Evolutionary conservation across 2,113 vertebrate genomes (phyloP).

Genomic region (Eubucco bourcierii): DNA sequence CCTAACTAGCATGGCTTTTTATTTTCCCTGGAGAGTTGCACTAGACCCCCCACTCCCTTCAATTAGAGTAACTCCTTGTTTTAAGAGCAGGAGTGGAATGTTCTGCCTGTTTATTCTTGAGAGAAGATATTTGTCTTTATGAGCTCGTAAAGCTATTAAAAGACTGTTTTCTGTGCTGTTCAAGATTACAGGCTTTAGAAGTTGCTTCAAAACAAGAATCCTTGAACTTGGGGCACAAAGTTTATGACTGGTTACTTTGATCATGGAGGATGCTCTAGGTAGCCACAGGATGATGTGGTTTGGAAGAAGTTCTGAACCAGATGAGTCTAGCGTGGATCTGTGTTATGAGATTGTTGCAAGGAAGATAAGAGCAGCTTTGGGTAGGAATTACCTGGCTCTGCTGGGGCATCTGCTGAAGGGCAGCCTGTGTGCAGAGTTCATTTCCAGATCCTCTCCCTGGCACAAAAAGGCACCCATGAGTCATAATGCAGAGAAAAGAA

Average conservation of each 20-base stretch:
- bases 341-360: background rate
- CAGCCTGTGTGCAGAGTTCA: background rate
- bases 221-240: background rate
- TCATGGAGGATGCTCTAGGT: background rate
- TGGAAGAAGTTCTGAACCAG: background rate
- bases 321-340: rapidly evolving
- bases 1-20: background rate
- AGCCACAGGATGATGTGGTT: background rate
- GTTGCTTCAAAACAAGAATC: slow-evolving; percentile 2
- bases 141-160: slow-evolving; percentile 53
- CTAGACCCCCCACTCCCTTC: background rate
- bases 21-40: background rate
- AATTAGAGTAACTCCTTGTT: background rate
- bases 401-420: background rate
- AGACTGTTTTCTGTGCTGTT: background rate
- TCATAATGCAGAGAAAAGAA: rapidly evolving
- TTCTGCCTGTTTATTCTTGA: slow-evolving; percentile 26
- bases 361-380: background rate
- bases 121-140: slow-evolving; percentile 27
- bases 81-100: slow-evolving; percentile 13
- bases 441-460: background rate
- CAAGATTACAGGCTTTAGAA: background rate
- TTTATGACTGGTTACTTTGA: background rate
- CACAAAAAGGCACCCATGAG: background rate
- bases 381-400: background rate